A percentile compares a stretch with the other conserved stretches of the same genome.
Conservation (phyloP, 2,113 vertebrate genomes). For the Suncus etruscus region DNA sequence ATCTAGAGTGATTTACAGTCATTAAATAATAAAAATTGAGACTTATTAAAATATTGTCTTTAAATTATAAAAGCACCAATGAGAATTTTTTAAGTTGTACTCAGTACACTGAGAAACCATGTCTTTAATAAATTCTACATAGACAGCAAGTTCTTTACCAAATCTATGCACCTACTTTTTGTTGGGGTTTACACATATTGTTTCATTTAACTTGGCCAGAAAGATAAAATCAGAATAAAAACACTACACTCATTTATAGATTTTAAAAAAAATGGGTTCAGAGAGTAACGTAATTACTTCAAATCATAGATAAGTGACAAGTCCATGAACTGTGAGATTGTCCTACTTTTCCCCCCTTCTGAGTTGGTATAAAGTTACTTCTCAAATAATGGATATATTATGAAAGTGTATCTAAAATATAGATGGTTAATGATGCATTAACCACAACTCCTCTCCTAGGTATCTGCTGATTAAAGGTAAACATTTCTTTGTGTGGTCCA, state of each 20-base stretch:
- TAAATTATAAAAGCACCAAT: too few species aligned
- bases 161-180: too few species aligned
- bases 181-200: too few species aligned
- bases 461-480: neutral
- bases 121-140: too few species aligned
- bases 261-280: neutral
- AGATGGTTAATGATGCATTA: neutral
- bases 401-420: neutral
- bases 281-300: constrained; percentile 1
- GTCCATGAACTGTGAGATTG: neutral
- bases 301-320: neutral
- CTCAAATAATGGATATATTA: neutral
- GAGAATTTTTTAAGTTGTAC: too few species aligned
- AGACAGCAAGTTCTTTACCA: too few species aligned
- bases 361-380: too few species aligned
- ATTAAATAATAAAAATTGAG: too few species aligned
- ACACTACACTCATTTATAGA: neutral
- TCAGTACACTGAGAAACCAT: too few species aligned
- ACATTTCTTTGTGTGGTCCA: neutral
- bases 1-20: too few species aligned
- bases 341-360: neutral
- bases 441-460: neutral
- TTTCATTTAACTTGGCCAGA: too few species aligned
- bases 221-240: neutral
- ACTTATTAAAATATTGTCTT: too few species aligned